These are phyloP conservation scores for Cherax quadricarinatus DNA, from an alignment of 1,140 invertebrate genomes.

Conservation along the genomic window DNA sequence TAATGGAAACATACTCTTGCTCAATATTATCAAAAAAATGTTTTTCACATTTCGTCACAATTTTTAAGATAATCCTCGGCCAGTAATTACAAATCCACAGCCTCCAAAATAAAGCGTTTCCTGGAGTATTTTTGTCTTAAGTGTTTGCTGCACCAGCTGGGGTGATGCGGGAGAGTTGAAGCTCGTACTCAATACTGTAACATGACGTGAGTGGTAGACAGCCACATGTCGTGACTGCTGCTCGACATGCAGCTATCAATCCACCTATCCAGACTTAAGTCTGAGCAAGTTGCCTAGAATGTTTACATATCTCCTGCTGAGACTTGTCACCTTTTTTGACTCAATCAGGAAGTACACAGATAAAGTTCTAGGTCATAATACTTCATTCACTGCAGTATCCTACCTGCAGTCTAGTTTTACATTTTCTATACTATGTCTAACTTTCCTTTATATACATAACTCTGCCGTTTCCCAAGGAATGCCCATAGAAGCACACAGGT, in stretches of 20 bases:
- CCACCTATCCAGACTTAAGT: too few relatives aligned
- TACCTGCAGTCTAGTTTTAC: not conserved
- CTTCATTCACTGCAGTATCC: not conserved
- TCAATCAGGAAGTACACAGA: not conserved
- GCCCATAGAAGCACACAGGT: not conserved
- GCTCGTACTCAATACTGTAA: not conserved
- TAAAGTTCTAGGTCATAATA: not conserved
- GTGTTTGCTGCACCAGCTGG: too few relatives aligned
- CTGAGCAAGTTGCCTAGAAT: not conserved
- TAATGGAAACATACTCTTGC: too few relatives aligned
- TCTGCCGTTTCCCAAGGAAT: not conserved
- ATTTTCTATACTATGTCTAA: too few relatives aligned
- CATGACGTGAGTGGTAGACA: not conserved
- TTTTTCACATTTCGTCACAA: too few relatives aligned
- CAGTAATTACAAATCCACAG: too few relatives aligned
- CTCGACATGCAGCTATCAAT: not conserved
- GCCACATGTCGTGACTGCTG: not conserved
- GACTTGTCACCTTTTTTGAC: not conserved
- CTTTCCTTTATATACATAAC: not conserved
- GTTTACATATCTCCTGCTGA: not conserved
- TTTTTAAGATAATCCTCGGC: too few relatives aligned
- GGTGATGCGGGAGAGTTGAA: not conserved
- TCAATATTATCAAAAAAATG: too few relatives aligned
- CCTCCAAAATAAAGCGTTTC: too few relatives aligned
- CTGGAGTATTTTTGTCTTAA: too few relatives aligned